These are phyloP conservation scores for Cyrtonyx montezumae DNA, from an alignment of 2,113 vertebrate species.

Conservation along the genomic window DNA sequence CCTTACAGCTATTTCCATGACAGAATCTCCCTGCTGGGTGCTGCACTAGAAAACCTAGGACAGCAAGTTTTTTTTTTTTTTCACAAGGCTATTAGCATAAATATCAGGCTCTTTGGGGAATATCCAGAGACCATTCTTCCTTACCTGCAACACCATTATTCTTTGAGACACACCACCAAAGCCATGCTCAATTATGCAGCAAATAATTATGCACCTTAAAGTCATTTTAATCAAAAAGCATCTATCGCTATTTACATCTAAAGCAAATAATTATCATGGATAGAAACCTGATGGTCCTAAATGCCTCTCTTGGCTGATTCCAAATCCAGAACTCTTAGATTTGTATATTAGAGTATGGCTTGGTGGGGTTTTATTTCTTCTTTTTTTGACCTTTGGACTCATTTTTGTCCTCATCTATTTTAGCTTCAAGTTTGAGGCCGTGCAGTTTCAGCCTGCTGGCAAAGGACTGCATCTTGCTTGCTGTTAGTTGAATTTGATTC, in stretches of 20 bases:
- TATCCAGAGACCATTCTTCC: not conserved
- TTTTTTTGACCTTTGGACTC: constrained; percentile 37
- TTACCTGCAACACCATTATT: not conserved
- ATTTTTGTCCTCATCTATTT: constrained; percentile 58
- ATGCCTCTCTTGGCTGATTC: not conserved
- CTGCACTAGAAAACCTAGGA: not conserved
- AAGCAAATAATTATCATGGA: not conserved
- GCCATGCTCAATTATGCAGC: not conserved
- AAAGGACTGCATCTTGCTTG: not conserved
- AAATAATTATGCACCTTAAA: not conserved
- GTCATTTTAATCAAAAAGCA: not conserved
- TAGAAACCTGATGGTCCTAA: constrained; percentile 16
- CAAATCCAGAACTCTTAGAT: constrained; percentile 21
- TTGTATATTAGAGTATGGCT: not conserved
- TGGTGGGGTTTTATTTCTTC: not conserved
- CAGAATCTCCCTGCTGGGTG: not conserved
- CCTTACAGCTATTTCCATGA: not conserved
- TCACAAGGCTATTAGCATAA: not conserved
- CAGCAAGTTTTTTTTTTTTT: not conserved
- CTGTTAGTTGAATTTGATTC: constrained; percentile 48
- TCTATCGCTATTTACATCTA: not conserved
- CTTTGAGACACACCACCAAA: not conserved
- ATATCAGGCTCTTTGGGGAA: not conserved
- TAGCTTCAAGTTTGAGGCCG: constrained; percentile 48
- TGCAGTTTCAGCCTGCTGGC: constrained; percentile 49